Percentiles rank a stretch among this genome's conserved stretches.
These are phyloP conservation scores for Globodera ellingtonae DNA, from an alignment of 1,140 invertebrate species.

Conservation along the genomic window DNA sequence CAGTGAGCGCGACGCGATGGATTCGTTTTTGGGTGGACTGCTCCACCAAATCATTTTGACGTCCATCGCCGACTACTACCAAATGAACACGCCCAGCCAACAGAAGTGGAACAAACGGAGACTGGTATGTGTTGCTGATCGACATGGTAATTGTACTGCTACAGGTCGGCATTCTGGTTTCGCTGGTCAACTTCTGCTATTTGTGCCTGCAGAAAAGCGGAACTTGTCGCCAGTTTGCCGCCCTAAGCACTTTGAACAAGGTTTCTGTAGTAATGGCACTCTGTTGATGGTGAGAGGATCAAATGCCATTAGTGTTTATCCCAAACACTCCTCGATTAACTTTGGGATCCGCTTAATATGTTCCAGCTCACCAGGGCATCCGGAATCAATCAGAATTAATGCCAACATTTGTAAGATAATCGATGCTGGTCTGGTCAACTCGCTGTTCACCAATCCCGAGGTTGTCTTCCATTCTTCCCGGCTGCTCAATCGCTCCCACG, in stretches of 20 bases:
- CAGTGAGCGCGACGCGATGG: conserved; percentile 56
- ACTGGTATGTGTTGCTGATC: conserved; percentile 30
- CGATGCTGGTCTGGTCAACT: conserved; percentile 59
- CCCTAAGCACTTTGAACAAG: conserved; percentile 61
- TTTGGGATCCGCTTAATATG: too few relatives aligned
- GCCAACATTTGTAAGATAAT: conserved; percentile 50
- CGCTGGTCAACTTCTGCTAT: conserved; percentile 63
- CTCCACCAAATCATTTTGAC: conserved; percentile 62
- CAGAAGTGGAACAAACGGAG: conserved; percentile 45
- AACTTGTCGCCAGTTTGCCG: conserved; percentile 60
- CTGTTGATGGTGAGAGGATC: too few relatives aligned
- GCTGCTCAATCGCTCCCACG: conserved; percentile 59
- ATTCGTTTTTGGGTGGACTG: conserved; percentile 62
- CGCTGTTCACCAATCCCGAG: conserved; percentile 54
- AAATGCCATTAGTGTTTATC: too few relatives aligned
- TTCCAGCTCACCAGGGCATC: too few relatives aligned
- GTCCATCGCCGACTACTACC: conserved; percentile 55
- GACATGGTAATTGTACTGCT: conserved; percentile 38
- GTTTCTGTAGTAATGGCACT: conserved; percentile 25
- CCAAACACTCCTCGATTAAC: too few relatives aligned
- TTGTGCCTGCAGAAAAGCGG: conserved; percentile 60
- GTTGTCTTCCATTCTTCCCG: conserved; percentile 63
- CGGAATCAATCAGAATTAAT: too few relatives aligned
- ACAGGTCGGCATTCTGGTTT: conserved; percentile 40
- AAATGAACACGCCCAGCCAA: conserved; percentile 56